phyloP scores from a whole-genome alignment of 2,888 invertebrate species.

The Xestia rhomboidea region DNA sequence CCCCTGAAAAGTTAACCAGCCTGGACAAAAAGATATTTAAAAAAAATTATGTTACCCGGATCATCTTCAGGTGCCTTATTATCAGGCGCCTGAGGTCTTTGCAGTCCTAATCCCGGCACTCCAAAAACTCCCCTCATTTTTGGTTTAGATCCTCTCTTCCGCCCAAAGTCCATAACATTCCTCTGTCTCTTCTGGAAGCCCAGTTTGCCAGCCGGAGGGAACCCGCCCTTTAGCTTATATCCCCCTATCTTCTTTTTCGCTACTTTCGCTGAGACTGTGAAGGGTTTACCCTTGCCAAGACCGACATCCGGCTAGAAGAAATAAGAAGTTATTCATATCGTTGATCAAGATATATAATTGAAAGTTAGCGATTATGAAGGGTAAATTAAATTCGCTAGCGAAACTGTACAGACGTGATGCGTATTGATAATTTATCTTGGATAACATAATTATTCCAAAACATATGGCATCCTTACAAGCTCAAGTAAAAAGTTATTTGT shows the following conservation, averaged over 20 bases:
- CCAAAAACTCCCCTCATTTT: conserved; percentile 97
- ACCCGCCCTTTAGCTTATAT: conserved; percentile 92
- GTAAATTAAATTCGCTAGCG: background rate
- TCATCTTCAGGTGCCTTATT: conserved; percentile 88
- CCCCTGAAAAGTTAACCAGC: background rate
- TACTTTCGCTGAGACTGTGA: conserved; percentile 93
- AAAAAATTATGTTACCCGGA: conserved; percentile 79
- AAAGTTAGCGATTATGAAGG: background rate
- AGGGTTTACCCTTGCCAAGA: conserved; percentile 95
- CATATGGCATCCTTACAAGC: background rate
- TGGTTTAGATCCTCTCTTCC: conserved; percentile 96
- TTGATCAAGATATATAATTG: background rate
- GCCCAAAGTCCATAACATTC: conserved; percentile 93
- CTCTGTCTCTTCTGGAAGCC: conserved; percentile 94
- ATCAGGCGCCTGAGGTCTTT: conserved; percentile 92
- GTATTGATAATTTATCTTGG: background rate
- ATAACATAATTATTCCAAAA: background rate
- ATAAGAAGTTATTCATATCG: background rate
- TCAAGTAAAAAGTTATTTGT: background rate
- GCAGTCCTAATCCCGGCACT: conserved; percentile 94
- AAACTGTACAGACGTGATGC: background rate
- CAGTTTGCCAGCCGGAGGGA: conserved; percentile 92
- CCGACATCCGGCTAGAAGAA: conserved; percentile 90
- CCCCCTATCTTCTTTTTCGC: conserved; percentile 94
- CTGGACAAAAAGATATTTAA: background rate